Base-by-base conservation (phyloP, 2,888 invertebrate genomes). In the Pomacea canaliculata region DNA sequence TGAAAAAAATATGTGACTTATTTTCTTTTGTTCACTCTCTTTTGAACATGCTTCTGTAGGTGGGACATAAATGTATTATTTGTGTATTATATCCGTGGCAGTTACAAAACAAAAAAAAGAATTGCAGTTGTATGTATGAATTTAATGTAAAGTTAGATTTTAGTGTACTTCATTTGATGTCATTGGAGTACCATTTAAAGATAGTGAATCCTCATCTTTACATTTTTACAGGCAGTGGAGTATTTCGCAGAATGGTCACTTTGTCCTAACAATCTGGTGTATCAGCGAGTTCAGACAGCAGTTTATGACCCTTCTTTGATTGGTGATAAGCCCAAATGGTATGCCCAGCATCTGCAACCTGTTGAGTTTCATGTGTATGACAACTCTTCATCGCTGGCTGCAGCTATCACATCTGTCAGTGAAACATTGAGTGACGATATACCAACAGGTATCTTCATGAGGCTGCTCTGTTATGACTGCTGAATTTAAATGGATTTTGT, bases 321-420 rank as follows among this genome's bases (percentile, higher is more conserved):
- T 77, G 99, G 99, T 49, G 99, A 99, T 92, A 99, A 99, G 91
- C 93, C 96, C 37, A 98, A 98, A 91, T 99, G 99, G 99, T 99
- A 95, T 91, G 94, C 88, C 70, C 86, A 89, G 66, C 85, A 85
- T 83, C 93, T 94, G 18, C 92, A 99, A 80, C 97, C 97, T 83
- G 95, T 99, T 69, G 94, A 94, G 76, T 99, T 99, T 91, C 94
- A 94, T 7, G 97, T 97, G 1, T 98, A 97, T 96, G 96, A 97
- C 88, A 94, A 95, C 67, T 95, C 95, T 87, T 89, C 90, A 0
- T 86, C 89, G 8, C 85, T 90, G 1, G 88, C 86, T 16, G 85
- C 85, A 16, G 90, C 90, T 10, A 70, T 91, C 10, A 84, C 83
- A 19, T 83, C 87, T 23, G 84, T 84, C 9, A 80, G 85, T 9